phyloP scores from a whole-genome alignment of 2,888 invertebrate genomes.

The Seira musarum region DNA sequence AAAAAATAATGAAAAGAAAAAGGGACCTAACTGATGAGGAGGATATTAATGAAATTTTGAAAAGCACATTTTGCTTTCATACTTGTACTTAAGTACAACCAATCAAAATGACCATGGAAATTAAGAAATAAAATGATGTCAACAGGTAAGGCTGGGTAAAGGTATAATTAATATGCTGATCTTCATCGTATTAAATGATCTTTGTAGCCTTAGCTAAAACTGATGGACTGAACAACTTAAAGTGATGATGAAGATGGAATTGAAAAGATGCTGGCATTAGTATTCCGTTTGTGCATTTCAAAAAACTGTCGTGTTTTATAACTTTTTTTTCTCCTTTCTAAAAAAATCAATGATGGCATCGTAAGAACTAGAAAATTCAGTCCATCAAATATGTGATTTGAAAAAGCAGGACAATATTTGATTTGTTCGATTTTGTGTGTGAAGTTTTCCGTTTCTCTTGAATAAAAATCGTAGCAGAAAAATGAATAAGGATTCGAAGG shows the following conservation, averaged over 20 bases:
- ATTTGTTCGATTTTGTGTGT: no score
- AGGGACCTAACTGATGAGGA: conserved; percentile 3
- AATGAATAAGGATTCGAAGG: no score
- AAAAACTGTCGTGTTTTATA: neutral
- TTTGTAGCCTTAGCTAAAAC: neutral
- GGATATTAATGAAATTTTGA: neutral
- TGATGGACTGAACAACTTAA: neutral
- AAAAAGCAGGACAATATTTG: no score
- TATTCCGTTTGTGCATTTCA: no score
- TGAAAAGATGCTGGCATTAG: no score
- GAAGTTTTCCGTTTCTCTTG: no score
- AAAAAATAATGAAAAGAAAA: conserved; percentile 3
- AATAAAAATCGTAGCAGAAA: no score
- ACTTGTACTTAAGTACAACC: neutral
- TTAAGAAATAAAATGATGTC: neutral
- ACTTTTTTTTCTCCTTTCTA: no score
- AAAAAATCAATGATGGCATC: no score
- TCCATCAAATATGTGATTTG: no score
- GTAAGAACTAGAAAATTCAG: no score
- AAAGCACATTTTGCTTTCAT: neutral
- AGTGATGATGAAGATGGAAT: neutral
- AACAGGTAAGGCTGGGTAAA: conserved; percentile 10
- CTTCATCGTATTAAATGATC: neutral
- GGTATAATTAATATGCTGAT: neutral
- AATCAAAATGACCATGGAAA: neutral